Base-by-base conservation (phyloP, 2,113 vertebrate genomes). In the Phainopepla nitens region DNA sequence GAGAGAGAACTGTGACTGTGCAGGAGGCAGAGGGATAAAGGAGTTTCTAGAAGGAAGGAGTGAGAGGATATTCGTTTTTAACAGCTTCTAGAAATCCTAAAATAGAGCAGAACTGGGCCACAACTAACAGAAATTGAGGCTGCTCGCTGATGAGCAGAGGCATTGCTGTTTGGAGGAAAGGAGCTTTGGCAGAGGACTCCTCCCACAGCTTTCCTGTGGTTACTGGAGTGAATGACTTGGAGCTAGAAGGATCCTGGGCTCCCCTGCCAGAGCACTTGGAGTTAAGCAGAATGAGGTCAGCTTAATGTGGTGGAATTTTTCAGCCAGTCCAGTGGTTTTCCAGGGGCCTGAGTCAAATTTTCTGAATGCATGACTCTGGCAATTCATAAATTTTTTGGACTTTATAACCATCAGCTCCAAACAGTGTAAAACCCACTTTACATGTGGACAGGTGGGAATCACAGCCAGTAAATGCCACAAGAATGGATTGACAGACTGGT, bases 51-150 rank as follows among this genome's bases (percentile, higher is more conserved):
- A 41, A 90, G 69, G 61, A 68, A 49, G 27, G 31, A 91, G 29
- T 15, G 50, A 88, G 92, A 90, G 60, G 76, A 51, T 90, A 78
- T 90, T 95, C 44, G 64, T 93, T 92, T 94, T 84, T 81, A 94
- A 78, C 56, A 92, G 88, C 79, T 90, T 89, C 64, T 94, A 54
- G 71, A 86, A 90, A 76, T 88, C 82, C 68, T 60, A 83, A 94
- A 96, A 88, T 93, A 96, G 93, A 86, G 22, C 47, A 90, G 85
- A 93, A 78, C 56, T 90, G 85, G 68, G 76, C 85, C 86, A 72
- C 71, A 75, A 22, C 35, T 54, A 83, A 21, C 39, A 94, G 91
- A 35, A 90, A 44, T 44, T 6, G 15, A 54, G 81, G 10, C 42
- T 93, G 77, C 69, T 89, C 42, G 2, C 69, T 73, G 87, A 19